These are phyloP conservation scores for Typhlomys cinereus DNA, from an alignment of 2,113 vertebrate genomes.

Conservation along the genomic window DNA sequence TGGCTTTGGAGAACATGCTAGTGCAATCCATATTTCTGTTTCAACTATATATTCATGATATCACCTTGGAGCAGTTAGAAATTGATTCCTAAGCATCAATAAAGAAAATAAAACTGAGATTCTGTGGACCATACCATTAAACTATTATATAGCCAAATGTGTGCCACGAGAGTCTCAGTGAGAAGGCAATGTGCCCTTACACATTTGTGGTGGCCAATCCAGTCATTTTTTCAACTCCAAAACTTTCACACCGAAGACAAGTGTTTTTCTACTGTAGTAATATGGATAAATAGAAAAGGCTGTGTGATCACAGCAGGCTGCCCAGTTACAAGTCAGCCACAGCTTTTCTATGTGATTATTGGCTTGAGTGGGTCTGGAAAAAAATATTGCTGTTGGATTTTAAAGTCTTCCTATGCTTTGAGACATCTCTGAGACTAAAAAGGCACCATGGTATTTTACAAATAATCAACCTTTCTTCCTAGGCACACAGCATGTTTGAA, in stretches of 20 bases:
- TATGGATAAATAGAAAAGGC: conserved; percentile 77
- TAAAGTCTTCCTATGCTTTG: conserved; percentile 69
- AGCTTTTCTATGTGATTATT: conserved; percentile 80
- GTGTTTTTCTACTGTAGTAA: conserved; percentile 76
- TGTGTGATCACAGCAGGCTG: conserved; percentile 76
- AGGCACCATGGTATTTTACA: conserved; percentile 47
- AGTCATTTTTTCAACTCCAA: conserved; percentile 60
- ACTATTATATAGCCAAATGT: conserved; percentile 73
- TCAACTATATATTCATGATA: conserved; percentile 66
- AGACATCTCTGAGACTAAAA: conserved; percentile 60
- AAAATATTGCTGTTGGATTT: conserved; percentile 85
- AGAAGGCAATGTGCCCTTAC: conserved; percentile 73
- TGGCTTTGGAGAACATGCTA: conserved; percentile 47
- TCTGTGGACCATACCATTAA: conserved; percentile 75
- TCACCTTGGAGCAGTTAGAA: conserved; percentile 71
- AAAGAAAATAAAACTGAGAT: conserved; percentile 80
- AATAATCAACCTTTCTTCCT: conserved; percentile 44
- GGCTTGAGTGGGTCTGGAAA: conserved; percentile 78
- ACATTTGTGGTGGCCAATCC: conserved; percentile 63
- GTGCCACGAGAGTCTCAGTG: conserved; percentile 47
- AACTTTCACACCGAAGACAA: conserved; percentile 74
- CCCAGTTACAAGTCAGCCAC: conserved; percentile 76
- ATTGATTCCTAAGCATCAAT: conserved; percentile 73
- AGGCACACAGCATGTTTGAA: conserved; percentile 28
- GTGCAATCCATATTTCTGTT: conserved; percentile 71